Evolutionary conservation across 2,113 vertebrate genomes (phyloP).

Genomic region (Astur gentilis): DNA sequence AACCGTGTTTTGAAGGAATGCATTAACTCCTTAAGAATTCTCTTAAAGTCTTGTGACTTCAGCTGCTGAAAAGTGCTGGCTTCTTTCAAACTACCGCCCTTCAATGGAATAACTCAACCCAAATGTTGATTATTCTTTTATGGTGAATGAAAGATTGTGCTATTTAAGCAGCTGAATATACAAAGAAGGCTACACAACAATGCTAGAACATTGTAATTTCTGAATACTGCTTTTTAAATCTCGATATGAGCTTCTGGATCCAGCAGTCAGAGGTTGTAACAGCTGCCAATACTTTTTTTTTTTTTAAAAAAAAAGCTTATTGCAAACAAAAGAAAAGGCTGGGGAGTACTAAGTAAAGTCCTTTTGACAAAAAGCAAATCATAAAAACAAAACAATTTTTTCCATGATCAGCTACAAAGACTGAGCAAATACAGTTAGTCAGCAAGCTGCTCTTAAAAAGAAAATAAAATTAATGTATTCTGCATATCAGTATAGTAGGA

Average conservation of each 20-base stretch:
- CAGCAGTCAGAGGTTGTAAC: not conserved
- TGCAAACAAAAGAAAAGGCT: not conserved
- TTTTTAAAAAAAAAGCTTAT: not conserved
- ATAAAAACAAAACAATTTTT: not conserved
- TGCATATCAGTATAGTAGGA: not conserved
- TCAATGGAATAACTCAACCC: no score
- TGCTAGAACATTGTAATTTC: not conserved
- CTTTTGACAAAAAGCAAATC: not conserved
- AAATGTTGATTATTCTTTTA: not conserved
- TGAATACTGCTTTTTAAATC: not conserved
- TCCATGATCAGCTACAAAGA: not conserved
- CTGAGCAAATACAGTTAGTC: not conserved
- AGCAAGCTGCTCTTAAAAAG: not conserved
- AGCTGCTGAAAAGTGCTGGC: not conserved
- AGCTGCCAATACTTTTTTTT: not conserved
- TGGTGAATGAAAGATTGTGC: not conserved
- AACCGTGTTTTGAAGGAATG: not conserved
- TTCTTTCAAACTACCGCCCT: not conserved
- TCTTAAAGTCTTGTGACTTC: not conserved
- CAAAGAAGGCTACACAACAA: not conserved
- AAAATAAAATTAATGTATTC: not conserved
- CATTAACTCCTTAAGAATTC: not conserved
- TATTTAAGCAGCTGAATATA: not conserved
- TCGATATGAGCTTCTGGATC: not conserved
- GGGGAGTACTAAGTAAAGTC: not conserved